Conservation (phyloP, 2,113 vertebrate species). For the Anas platyrhynchos region DNA sequence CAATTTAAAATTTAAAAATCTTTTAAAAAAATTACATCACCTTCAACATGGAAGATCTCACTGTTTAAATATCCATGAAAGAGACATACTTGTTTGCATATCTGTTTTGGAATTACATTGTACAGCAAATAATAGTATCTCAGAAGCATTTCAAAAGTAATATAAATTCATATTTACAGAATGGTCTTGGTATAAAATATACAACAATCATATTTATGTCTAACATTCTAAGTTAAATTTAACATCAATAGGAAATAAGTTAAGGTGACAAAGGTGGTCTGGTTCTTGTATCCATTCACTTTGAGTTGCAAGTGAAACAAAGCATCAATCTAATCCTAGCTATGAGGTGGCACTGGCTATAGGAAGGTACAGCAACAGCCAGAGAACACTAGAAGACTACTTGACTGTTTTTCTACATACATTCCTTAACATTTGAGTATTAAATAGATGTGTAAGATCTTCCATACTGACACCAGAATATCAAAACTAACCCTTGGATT, state of each 20-base stretch:
- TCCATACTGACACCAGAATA: conserved; percentile 83
- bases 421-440: conserved; percentile 74
- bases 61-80: conserved; percentile 84
- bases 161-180: conserved; percentile 82
- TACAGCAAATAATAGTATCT: conserved; percentile 82
- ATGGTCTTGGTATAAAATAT: conserved; percentile 81
- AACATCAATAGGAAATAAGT: conserved; percentile 79
- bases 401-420: conserved; percentile 74
- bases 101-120: conserved; percentile 80
- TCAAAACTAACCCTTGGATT: conserved; percentile 83
- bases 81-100: conserved; percentile 82
- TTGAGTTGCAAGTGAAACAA: conserved; percentile 71
- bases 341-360: conserved; percentile 72
- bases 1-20: conserved; percentile 84
- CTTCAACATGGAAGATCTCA: conserved; percentile 86
- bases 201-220: conserved; percentile 79
- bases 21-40: conserved; percentile 84
- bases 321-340: conserved; percentile 70
- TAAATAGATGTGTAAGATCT: conserved; percentile 81
- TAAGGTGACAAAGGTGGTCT: conserved; percentile 79
- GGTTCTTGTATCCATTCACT: conserved; percentile 76
- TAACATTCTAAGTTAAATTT: conserved; percentile 79
- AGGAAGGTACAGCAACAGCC: conserved; percentile 77
- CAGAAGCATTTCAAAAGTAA: conserved; percentile 84
- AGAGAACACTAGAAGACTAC: conserved; percentile 75